Evolutionary conservation across 2,113 vertebrate species (phyloP).

Genomic region (Centropus unirufus): DNA sequence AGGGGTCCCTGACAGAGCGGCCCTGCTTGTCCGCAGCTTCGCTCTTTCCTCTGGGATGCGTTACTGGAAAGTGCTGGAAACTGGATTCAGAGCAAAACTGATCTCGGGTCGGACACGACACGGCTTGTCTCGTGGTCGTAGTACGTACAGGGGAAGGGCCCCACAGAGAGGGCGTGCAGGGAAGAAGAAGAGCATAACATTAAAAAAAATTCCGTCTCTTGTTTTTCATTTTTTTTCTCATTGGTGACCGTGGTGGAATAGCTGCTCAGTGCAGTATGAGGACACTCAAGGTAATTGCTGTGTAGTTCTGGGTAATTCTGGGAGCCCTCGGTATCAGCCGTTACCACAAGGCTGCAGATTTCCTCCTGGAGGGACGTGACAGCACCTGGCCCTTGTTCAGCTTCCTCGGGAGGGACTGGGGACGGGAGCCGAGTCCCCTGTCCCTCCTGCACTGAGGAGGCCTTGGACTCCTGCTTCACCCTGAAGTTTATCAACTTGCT

Average conservation of each 20-base stretch:
- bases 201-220: not conserved
- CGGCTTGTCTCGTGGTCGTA: not conserved
- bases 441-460: not conserved
- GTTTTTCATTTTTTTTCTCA: not conserved
- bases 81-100: accelerated
- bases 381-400: not conserved
- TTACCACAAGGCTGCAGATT: not conserved
- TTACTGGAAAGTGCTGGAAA: not conserved
- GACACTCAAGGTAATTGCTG: not conserved
- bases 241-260: not conserved
- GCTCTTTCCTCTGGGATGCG: not conserved
- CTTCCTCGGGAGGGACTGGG: accelerated
- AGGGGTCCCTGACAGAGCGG: not conserved
- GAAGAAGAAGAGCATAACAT: not conserved
- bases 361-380: not conserved
- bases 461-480: not conserved
- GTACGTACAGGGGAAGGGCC: not conserved
- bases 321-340: not conserved
- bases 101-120: not conserved
- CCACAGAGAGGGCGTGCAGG: not conserved
- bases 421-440: not conserved
- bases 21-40: not conserved
- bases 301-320: not conserved
- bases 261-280: not conserved
- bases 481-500: not conserved